A percentile compares a stretch with the other conserved stretches of the same genome.
These are phyloP conservation scores for Brenthis daphne DNA, from an alignment of 2,888 invertebrate genomes.

Conservation along the genomic window DNA sequence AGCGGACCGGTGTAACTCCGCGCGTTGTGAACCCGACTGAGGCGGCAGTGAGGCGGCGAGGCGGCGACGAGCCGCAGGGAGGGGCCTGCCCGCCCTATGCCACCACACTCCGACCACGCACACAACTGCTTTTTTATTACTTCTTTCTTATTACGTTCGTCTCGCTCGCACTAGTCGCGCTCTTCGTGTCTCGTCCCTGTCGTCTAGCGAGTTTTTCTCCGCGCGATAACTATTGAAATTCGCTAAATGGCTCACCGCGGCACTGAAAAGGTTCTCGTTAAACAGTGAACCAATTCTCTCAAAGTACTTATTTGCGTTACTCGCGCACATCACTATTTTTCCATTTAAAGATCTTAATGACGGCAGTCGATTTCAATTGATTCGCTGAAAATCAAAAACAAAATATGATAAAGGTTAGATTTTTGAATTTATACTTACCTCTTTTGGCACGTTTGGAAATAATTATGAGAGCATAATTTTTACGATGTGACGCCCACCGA, in stretches of 20 bases:
- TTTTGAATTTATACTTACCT: too few relatives aligned
- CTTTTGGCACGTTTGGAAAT: too few relatives aligned
- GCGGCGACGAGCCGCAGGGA: slow-evolving; percentile 73
- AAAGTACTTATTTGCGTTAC: slow-evolving; percentile 76
- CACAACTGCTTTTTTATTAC: slow-evolving; percentile 80
- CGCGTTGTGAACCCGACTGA: slow-evolving; percentile 74
- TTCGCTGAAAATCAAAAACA: too few relatives aligned
- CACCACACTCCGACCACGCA: slow-evolving; percentile 80
- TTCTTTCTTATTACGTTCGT: slow-evolving; percentile 76
- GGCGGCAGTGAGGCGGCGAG: slow-evolving; percentile 67
- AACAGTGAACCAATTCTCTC: slow-evolving; percentile 78
- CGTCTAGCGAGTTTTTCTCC: slow-evolving; percentile 76
- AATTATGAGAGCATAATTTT: too few relatives aligned
- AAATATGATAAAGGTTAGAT: too few relatives aligned
- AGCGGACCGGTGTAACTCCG: slow-evolving; percentile 72
- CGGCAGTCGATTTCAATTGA: not conserved
- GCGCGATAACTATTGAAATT: slow-evolving; percentile 82
- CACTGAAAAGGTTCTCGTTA: slow-evolving; percentile 81
- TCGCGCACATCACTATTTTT: slow-evolving; percentile 71
- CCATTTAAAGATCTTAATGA: slow-evolving; percentile 53
- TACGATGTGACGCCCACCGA: too few relatives aligned
- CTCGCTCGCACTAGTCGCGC: slow-evolving; percentile 64
- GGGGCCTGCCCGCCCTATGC: slow-evolving; percentile 80
- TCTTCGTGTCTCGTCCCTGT: slow-evolving; percentile 61
- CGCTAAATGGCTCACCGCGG: slow-evolving; percentile 81